Evolutionary conservation across 2,888 invertebrate genomes (phyloP).

Genomic region (Melieria picta): DNA sequence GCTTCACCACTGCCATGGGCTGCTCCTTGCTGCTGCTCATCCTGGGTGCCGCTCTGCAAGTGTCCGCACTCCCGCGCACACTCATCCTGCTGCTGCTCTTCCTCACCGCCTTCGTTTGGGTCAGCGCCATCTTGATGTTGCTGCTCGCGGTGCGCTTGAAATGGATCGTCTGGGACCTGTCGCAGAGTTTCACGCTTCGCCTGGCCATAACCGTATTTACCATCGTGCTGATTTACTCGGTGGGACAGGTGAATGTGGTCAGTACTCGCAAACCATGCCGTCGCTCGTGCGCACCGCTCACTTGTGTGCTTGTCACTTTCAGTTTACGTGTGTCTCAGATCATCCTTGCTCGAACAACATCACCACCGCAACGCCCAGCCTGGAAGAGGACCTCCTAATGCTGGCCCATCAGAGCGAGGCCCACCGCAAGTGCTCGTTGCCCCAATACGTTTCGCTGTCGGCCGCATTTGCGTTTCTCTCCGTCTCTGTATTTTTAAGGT

Average conservation of each 20-base stretch:
- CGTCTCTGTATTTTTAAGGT: constrained; percentile 83
- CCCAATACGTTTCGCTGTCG: constrained; percentile 87
- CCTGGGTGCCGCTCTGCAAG: constrained; percentile 79
- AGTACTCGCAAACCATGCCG: constrained; percentile 65
- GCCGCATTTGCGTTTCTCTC: constrained; percentile 86
- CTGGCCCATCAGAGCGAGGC: constrained; percentile 65
- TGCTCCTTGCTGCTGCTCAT: constrained; percentile 81
- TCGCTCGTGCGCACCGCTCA: not conserved
- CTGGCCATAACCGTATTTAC: constrained; percentile 89
- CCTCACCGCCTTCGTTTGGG: constrained; percentile 90
- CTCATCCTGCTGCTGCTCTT: constrained; percentile 85
- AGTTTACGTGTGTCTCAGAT: constrained; percentile 74
- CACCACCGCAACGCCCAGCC: constrained; percentile 44
- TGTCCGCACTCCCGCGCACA: constrained; percentile 83
- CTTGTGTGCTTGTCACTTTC: constrained; percentile 39
- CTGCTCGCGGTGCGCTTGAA: constrained; percentile 84
- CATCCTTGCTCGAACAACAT: constrained; percentile 62
- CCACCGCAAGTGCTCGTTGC: constrained; percentile 84
- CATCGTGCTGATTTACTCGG: constrained; percentile 85
- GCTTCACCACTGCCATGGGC: constrained; percentile 84
- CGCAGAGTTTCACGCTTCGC: constrained; percentile 82
- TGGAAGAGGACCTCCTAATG: constrained; percentile 52
- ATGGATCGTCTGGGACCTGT: constrained; percentile 88
- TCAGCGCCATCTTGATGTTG: constrained; percentile 85
- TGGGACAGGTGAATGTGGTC: constrained; percentile 93